Percentiles rank a stretch among this genome's conserved stretches.
Conservation (phyloP, 2,888 invertebrate genomes). For the Meganola albula region DNA sequence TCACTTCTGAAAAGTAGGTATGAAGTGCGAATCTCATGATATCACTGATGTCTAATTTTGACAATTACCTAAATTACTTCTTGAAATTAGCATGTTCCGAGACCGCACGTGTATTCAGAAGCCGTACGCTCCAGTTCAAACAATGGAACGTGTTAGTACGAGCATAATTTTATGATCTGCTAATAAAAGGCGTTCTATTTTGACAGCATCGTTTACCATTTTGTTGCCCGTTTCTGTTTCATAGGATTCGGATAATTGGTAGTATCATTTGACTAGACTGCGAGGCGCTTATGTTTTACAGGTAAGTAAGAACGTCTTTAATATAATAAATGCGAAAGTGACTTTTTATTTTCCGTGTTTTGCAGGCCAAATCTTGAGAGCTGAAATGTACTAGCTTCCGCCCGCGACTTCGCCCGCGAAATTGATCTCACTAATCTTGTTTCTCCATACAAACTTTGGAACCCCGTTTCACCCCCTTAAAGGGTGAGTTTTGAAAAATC, state of each 20-base stretch:
- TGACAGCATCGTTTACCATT: slow-evolving; percentile 16
- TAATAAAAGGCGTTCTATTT: slow-evolving; percentile 26
- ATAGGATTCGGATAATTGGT: slow-evolving; percentile 25
- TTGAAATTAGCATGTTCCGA: slow-evolving; percentile 41
- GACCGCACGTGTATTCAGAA: slow-evolving; percentile 20
- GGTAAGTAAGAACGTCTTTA: too few species aligned
- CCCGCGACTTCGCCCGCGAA: too few species aligned
- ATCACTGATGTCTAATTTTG: slow-evolving; percentile 54
- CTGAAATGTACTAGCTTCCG: too few species aligned
- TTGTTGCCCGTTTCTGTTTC: slow-evolving; percentile 25
- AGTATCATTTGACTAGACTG: slow-evolving; percentile 37
- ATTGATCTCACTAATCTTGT: too few species aligned
- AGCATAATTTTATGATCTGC: slow-evolving; percentile 36
- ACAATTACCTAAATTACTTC: slow-evolving; percentile 53
- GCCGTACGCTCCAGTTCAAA: slow-evolving; percentile 16
- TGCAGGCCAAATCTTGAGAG: too few species aligned
- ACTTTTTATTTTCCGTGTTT: too few species aligned
- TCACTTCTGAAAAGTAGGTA: slow-evolving; percentile 17
- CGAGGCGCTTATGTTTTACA: slow-evolving; percentile 35
- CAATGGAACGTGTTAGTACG: slow-evolving; percentile 23
- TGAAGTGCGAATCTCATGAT: slow-evolving; percentile 59
- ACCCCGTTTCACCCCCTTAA: too few species aligned
- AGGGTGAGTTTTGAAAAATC: too few species aligned
- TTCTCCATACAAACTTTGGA: too few species aligned
- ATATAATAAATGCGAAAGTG: too few species aligned